A percentile compares a stretch with the other conserved stretches of the same genome.
These are phyloP conservation scores for Tachina grossa DNA, from an alignment of 2,888 invertebrate genomes.

Conservation along the genomic window DNA sequence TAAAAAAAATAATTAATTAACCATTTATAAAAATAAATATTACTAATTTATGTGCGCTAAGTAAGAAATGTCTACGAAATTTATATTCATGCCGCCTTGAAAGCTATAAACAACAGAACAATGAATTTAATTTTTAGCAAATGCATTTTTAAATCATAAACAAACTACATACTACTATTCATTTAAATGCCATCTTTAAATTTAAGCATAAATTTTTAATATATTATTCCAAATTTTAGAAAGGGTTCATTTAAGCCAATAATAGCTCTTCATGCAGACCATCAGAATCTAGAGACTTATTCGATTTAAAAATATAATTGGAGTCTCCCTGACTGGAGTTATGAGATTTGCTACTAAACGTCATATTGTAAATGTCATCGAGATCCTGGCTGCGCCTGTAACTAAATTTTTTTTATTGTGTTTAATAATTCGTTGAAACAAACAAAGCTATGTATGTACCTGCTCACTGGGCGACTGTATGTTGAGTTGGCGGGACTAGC, in stretches of 20 bases:
- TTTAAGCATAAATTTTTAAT: slow-evolving; percentile 60
- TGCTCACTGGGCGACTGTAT: slow-evolving; percentile 84
- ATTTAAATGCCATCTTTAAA: slow-evolving; percentile 59
- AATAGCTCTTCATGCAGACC: slow-evolving; percentile 77
- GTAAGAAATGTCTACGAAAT: slow-evolving; percentile 55
- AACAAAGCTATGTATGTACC: slow-evolving; percentile 76
- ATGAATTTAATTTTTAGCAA: slow-evolving; percentile 28
- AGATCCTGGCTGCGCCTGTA: slow-evolving; percentile 84
- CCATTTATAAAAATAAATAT: slow-evolving; percentile 18
- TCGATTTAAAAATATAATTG: slow-evolving; percentile 77
- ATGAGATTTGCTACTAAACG: slow-evolving; percentile 81
- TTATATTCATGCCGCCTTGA: slow-evolving; percentile 19
- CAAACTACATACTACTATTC: slow-evolving; percentile 41
- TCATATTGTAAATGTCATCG: slow-evolving; percentile 84
- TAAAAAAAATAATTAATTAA: slow-evolving; percentile 28
- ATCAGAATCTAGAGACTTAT: slow-evolving; percentile 80
- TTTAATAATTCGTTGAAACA: not conserved
- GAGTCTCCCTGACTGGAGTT: slow-evolving; percentile 78
- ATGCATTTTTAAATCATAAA: slow-evolving; percentile 46
- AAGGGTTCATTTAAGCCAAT: slow-evolving; percentile 74
- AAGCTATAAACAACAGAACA: slow-evolving; percentile 34
- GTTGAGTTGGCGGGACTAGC: slow-evolving; percentile 81
- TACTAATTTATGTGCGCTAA: slow-evolving; percentile 65
- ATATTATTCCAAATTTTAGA: slow-evolving; percentile 28
- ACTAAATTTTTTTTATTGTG: slow-evolving; percentile 75